Evolutionary conservation across 2,888 invertebrate genomes (phyloP).

Genomic region (Sabatieria punctata): DNA sequence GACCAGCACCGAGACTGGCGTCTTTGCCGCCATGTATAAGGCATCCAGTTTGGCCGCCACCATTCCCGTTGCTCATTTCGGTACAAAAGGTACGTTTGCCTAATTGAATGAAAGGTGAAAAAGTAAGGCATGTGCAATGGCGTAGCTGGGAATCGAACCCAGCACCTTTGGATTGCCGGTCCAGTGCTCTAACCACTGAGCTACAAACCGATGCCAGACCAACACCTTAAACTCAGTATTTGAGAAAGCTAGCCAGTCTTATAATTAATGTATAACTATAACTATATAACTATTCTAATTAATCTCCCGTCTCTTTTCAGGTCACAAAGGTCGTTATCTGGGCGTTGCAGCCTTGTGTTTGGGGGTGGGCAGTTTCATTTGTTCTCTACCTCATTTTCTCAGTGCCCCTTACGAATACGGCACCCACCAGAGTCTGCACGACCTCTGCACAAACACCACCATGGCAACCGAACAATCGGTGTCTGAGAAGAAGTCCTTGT

Average conservation of each 20-base stretch:
- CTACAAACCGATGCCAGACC: too few species aligned
- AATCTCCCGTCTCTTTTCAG: background rate
- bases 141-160: too few species aligned
- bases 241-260: too few species aligned
- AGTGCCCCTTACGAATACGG: background rate
- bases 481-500: background rate
- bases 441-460: too few species aligned
- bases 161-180: too few species aligned
- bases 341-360: constrained; percentile 24
- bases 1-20: constrained; percentile 39
- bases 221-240: too few species aligned
- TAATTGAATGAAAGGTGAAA: too few species aligned
- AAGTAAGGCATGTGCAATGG: too few species aligned
- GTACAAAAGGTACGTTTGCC: constrained; percentile 35
- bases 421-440: too few species aligned
- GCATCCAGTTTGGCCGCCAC: constrained; percentile 60
- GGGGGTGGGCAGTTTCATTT: constrained; percentile 33
- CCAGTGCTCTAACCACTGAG: too few species aligned
- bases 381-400: background rate
- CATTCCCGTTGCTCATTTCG: constrained; percentile 61
- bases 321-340: constrained; percentile 1
- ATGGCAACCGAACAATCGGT: too few species aligned
- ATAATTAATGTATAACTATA: background rate
- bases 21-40: constrained; percentile 65
- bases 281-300: background rate